Base-by-base conservation (phyloP, 2,888 invertebrate species). In the Amphimallon solstitiale region DNA sequence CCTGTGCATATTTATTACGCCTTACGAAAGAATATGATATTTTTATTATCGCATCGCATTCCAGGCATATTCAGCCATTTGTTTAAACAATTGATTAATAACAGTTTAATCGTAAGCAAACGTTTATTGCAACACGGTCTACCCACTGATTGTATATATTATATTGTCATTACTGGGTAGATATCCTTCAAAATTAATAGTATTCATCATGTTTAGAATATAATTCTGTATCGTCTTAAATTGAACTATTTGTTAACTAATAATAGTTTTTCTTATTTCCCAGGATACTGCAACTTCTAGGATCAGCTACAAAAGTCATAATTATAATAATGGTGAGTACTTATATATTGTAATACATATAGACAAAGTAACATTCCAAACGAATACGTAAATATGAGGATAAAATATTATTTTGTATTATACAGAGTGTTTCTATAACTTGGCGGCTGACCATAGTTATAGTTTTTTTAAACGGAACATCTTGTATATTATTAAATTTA, bases 211-310 rank as follows among this genome's bases (percentile, higher is more conserved):
- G 6, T 15, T 51, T 10, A 35, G 51, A 17, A 3, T 29, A 29
- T 29, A 29, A n/a, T n/a, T n/a, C 9, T 29, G 29, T 29, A 29
- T 2, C 2, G n/a, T n/a, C n/a, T n/a, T n/a, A n/a, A n/a, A n/a
- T n/a, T n/a, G n/a, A n/a, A n/a, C n/a, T n/a, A n/a, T n/a, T n/a
- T n/a, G n/a, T n/a, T n/a, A 43, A 14, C 7, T 40, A 40, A 56
- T 10, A 43, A 15, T n/a, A 29, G 5, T 54, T 43, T 46, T 37
- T 49, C 29, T 68, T 68, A 69, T 66, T 49, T 75, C 75, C 10
- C 73, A 76, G 76, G 76, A 76, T 75, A 76, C 73, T 72, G 71
- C 74, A 74, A 73, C 74, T 72, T 73, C 71, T 71, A 72, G 70
- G 71, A 70, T 69, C 69, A 68, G 71, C 68, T 69, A 72, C 72